Evolutionary conservation across 2,888 invertebrate species (phyloP).

Genomic region (Acanthopleura granulata): DNA sequence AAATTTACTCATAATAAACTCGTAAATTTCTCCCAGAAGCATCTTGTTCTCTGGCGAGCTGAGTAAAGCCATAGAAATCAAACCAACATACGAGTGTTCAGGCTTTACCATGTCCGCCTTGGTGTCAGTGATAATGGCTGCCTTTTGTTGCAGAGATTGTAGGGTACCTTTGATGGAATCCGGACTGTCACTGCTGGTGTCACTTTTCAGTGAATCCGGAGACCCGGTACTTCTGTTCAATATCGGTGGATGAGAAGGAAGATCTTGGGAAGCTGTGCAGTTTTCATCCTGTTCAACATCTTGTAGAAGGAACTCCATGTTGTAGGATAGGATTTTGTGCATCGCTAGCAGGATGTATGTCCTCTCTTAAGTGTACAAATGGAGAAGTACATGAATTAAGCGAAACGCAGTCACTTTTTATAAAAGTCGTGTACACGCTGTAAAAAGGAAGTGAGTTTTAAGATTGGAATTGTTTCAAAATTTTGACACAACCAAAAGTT

Average conservation of each 20-base stretch:
- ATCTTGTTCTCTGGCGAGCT: slow-evolving; percentile 56
- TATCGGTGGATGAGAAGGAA: too few species aligned
- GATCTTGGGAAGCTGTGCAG: too few species aligned
- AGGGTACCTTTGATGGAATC: neutral
- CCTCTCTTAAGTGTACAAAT: too few species aligned
- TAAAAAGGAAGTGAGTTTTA: too few species aligned
- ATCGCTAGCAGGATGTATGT: too few species aligned
- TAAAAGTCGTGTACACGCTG: too few species aligned
- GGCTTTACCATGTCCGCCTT: slow-evolving; percentile 43
- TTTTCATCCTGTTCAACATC: too few species aligned
- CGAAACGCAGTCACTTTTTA: too few species aligned
- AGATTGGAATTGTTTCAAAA: too few species aligned
- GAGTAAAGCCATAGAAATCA: slow-evolving; percentile 67
- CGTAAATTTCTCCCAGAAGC: slow-evolving; percentile 65
- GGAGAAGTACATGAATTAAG: too few species aligned
- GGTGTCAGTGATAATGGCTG: neutral
- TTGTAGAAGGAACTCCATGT: too few species aligned
- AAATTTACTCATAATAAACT: slow-evolving; percentile 62
- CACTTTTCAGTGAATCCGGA: neutral
- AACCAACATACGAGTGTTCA: slow-evolving; percentile 63
- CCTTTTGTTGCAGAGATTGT: neutral
- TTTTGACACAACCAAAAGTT: neutral
- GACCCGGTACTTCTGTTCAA: neutral
- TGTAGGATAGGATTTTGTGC: too few species aligned
- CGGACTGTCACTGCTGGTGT: neutral